A percentile compares a stretch with the other conserved stretches of the same genome.
Conservation (phyloP, 2,797 vertebrate genomes). For the Scomberomorus guttatus region DNA sequence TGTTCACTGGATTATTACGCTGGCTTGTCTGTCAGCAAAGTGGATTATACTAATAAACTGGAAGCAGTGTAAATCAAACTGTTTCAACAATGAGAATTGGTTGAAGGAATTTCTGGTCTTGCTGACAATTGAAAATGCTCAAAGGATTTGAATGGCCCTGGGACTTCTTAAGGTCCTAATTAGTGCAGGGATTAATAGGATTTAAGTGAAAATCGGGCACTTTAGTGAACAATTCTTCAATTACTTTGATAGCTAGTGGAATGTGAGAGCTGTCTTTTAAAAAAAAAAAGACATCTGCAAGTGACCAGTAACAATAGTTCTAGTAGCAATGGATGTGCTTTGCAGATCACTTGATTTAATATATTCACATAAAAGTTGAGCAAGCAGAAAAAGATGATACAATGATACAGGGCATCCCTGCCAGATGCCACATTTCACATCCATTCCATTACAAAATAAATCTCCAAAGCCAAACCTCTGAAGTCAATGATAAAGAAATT, state of each 20-base stretch:
- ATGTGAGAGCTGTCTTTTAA: conserved; percentile 2
- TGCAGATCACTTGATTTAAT: neutral
- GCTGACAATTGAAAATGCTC: neutral
- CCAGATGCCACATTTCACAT: too few relatives aligned
- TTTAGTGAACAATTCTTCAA: conserved; percentile 10
- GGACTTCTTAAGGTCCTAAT: conserved; percentile 17
- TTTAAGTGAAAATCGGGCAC: conserved; percentile 22
- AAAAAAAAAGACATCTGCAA: neutral
- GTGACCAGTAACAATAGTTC: neutral
- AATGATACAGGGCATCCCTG: too few relatives aligned
- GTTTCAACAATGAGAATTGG: neutral
- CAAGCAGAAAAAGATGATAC: too few relatives aligned
- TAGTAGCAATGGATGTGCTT: too few relatives aligned
- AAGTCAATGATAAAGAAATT: neutral
- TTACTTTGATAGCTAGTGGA: neutral
- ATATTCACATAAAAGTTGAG: too few relatives aligned
- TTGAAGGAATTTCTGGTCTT: conserved; percentile 7
- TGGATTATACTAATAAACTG: neutral
- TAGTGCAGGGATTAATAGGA: conserved; percentile 21
- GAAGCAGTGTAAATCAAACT: conserved; percentile 1
- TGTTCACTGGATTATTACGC: neutral
- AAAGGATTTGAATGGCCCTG: neutral
- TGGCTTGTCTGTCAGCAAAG: conserved; percentile 1
- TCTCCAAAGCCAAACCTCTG: neutral
- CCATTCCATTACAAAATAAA: neutral